These are phyloP conservation scores for Lycodopsis pacificus DNA, from an alignment of 2,797 vertebrate species.

Conservation along the genomic window DNA sequence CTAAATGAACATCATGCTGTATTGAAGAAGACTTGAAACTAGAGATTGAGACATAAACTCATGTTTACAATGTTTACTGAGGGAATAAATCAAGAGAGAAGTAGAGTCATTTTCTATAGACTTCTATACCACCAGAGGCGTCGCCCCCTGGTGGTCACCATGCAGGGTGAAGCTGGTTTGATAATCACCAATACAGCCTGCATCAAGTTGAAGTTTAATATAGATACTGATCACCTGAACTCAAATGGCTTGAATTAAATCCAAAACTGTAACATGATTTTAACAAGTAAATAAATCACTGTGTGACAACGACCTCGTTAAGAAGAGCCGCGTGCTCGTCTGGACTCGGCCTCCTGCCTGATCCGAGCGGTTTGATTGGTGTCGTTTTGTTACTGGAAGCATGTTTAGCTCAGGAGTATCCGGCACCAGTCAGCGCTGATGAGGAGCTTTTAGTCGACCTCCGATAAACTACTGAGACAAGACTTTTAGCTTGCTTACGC, in stretches of 20 bases:
- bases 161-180: not conserved
- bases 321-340: not conserved
- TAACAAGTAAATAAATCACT: not conserved
- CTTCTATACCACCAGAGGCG: too few species aligned
- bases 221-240: not conserved
- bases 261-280: not conserved
- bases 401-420: slow-evolving; percentile 34
- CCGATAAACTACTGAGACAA: slow-evolving; percentile 6
- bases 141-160: not conserved
- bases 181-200: not conserved
- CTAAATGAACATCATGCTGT: too few species aligned
- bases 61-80: too few species aligned
- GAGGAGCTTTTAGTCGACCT: slow-evolving; percentile 21
- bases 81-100: too few species aligned
- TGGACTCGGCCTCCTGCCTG: not conserved
- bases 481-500: not conserved
- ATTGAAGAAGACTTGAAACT: too few species aligned
- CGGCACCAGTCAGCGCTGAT: slow-evolving; percentile 24
- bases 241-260: not conserved
- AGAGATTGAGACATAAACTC: too few species aligned
- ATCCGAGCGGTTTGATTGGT: not conserved
- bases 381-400: slow-evolving; percentile 8
- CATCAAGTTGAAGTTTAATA: not conserved
- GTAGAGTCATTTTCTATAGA: too few species aligned
- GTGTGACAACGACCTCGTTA: slow-evolving; percentile 10